phyloP scores from a whole-genome alignment of 2,113 vertebrate species.

The Toxostoma redivivum region DNA sequence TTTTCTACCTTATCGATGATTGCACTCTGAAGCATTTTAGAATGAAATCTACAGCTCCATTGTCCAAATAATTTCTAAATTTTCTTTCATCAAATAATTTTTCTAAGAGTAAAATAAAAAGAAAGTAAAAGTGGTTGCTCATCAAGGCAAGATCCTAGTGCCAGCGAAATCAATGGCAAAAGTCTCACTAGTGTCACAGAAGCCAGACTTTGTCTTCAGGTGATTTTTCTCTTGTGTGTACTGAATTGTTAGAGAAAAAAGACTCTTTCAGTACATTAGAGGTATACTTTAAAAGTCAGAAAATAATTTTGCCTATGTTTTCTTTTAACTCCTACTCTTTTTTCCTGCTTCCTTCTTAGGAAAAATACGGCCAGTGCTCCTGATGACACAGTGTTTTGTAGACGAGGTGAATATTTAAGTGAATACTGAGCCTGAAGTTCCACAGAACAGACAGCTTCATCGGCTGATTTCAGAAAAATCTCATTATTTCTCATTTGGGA shows the following conservation, averaged over 20 bases:
- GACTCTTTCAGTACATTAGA: not conserved
- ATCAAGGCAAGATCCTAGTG: not conserved
- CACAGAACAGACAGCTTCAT: not conserved
- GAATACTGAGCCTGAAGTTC: not conserved
- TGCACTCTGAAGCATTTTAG: not conserved
- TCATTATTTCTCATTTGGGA: conserved; percentile 13
- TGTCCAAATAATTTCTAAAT: not conserved
- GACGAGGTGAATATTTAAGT: not conserved
- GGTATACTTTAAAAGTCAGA: not conserved
- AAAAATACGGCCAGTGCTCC: not conserved
- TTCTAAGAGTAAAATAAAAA: not conserved
- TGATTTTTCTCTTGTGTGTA: not conserved
- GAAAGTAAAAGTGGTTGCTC: not conserved
- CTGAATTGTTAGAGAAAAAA: not conserved
- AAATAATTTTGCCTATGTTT: not conserved
- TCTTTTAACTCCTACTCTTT: not conserved
- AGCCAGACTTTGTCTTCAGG: not conserved
- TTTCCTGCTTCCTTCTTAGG: not conserved
- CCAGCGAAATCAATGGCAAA: not conserved
- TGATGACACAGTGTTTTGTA: not conserved
- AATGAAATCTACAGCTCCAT: not conserved
- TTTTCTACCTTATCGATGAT: accelerated
- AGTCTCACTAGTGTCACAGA: not conserved
- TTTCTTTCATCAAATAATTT: not conserved
- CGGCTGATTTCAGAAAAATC: not conserved